These are phyloP conservation scores for Amia ocellicauda DNA, from an alignment of 2,113 vertebrate genomes.

Conservation along the genomic window DNA sequence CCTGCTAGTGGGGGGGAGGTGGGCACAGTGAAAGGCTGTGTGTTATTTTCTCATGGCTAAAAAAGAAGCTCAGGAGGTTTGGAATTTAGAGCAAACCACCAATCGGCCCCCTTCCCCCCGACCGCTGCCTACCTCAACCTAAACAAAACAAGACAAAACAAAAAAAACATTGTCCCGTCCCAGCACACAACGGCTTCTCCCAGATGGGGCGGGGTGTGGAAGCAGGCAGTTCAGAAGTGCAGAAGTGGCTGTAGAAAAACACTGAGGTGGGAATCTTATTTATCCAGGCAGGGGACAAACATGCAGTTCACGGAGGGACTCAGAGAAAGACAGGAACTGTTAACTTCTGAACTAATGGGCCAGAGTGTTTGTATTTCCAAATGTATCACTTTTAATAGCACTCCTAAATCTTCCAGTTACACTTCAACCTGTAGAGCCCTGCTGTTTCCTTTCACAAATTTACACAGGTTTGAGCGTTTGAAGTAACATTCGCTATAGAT, in stretches of 20 bases:
- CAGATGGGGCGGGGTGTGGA: neutral
- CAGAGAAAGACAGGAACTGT: neutral
- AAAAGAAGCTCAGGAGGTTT: too few species aligned
- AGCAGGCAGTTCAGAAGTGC: neutral
- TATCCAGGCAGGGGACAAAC: neutral
- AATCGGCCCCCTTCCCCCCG: too few species aligned
- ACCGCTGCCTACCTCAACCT: too few species aligned
- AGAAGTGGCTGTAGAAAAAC: conserved; percentile 3
- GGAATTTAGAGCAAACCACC: too few species aligned
- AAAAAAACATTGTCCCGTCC: too few species aligned
- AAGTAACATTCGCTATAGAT: neutral
- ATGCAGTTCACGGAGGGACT: neutral
- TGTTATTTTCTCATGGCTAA: neutral
- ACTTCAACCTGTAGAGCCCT: neutral
- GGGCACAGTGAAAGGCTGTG: too few species aligned
- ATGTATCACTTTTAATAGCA: neutral
- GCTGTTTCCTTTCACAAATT: neutral
- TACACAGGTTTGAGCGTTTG: neutral
- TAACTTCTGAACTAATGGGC: neutral
- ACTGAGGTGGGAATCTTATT: neutral
- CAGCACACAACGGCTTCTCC: too few species aligned
- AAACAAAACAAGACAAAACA: too few species aligned
- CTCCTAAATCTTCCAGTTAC: neutral
- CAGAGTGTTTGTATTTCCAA: neutral
- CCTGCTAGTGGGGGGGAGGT: too few species aligned